A percentile compares a stretch with the other conserved stretches of the same genome.
Conservation (phyloP, 2,113 vertebrate genomes). For the Pollimyrus isidori region DNA sequence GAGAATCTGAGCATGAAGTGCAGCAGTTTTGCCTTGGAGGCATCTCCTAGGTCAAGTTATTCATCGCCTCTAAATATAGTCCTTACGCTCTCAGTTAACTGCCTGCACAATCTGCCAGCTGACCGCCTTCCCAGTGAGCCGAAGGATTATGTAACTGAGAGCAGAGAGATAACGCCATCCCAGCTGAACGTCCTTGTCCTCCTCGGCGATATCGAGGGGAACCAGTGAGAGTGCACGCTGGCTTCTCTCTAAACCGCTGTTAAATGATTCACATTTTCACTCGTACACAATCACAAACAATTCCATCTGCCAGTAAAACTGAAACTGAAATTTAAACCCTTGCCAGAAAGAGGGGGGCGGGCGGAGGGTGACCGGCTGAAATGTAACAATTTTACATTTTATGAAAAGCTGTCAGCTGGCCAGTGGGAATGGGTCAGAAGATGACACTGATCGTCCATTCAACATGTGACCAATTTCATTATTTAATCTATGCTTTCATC, state of each 20-base stretch:
- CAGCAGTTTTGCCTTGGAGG: constrained; percentile 1
- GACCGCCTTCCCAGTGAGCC: constrained; percentile 7
- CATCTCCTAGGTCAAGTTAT: constrained; percentile 13
- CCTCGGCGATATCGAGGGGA: neutral
- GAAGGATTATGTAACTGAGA: constrained; percentile 18
- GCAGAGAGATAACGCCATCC: neutral
- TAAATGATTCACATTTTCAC: constrained; percentile 15
- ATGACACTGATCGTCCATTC: neutral
- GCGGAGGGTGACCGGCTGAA: neutral
- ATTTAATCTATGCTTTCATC: neutral
- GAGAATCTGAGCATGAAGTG: neutral
- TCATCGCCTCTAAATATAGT: constrained; percentile 25
- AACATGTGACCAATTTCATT: neutral
- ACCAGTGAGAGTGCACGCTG: constrained; percentile 6
- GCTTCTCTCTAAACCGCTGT: constrained; percentile 12
- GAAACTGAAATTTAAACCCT: constrained; percentile 5
- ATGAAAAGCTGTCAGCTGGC: neutral
- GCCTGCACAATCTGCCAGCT: constrained; percentile 19
- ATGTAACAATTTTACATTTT: neutral
- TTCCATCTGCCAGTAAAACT: neutral
- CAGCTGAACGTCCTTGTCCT: constrained; percentile 11
- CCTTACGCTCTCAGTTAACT: constrained; percentile 22
- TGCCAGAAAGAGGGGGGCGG: neutral
- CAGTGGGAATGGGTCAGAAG: neutral
- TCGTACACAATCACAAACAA: constrained; percentile 3